Conservation (phyloP, 2,888 invertebrate species). For the Sympetrum striolatum region DNA sequence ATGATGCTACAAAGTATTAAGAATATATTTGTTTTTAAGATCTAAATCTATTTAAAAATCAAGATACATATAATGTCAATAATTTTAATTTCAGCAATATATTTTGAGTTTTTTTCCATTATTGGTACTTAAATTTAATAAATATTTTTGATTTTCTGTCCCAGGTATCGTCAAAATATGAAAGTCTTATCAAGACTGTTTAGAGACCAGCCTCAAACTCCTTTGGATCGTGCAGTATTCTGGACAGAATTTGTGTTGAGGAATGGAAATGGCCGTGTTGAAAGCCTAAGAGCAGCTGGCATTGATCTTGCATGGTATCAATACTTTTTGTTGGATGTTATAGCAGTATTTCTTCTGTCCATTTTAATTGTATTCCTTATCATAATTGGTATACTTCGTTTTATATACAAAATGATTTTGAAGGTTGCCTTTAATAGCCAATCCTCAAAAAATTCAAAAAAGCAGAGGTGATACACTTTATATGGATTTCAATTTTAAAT, state of each 20-base stretch:
- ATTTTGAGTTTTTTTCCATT: too few relatives aligned
- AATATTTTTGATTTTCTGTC: too few relatives aligned
- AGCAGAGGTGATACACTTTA: background rate
- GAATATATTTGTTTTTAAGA: too few relatives aligned
- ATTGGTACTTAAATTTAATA: too few relatives aligned
- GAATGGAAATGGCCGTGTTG: background rate
- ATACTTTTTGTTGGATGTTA: background rate
- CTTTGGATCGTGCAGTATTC: conserved; percentile 13
- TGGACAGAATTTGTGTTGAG: background rate
- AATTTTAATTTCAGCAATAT: too few relatives aligned
- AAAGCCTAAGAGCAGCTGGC: background rate
- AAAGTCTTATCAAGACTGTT: background rate
- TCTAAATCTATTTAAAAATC: too few relatives aligned
- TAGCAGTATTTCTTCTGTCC: background rate
- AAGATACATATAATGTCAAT: too few relatives aligned
- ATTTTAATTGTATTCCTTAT: background rate
- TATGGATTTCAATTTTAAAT: background rate
- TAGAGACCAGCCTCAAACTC: conserved; percentile 7
- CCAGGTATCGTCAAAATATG: background rate
- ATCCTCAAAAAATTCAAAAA: background rate
- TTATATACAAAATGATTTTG: background rate
- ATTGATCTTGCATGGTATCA: background rate
- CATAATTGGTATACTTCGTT: background rate
- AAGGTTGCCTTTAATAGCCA: background rate
- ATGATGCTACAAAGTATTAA: too few relatives aligned